Percentiles rank a stretch among this genome's conserved stretches.
Conservation (phyloP, 1,140 invertebrate genomes). For the Hylyphantes graminicola region DNA sequence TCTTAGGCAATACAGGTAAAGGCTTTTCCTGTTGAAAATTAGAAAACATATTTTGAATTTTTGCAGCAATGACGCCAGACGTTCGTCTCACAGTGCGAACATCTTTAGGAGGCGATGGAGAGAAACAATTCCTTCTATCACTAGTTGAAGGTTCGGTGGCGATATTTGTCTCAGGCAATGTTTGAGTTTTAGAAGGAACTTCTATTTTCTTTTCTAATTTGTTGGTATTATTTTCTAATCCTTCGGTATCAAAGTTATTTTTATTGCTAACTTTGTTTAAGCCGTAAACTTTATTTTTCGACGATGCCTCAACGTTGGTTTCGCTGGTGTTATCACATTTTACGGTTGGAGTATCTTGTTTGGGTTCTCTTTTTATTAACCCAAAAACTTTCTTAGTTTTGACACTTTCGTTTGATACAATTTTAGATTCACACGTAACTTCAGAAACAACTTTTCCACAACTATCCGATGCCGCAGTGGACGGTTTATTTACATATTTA, state of each 20-base stretch:
- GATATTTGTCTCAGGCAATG: not conserved
- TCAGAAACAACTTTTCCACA: not conserved
- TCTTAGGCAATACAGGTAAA: not conserved
- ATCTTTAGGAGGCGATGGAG: slow-evolving; percentile 44
- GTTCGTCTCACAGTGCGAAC: slow-evolving; percentile 45
- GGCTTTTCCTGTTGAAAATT: slow-evolving; percentile 42
- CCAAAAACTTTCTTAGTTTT: slow-evolving; percentile 50
- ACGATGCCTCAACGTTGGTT: not conserved
- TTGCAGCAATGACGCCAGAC: slow-evolving; percentile 55
- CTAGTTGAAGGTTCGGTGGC: not conserved
- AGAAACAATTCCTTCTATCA: not conserved
- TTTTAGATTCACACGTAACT: not conserved
- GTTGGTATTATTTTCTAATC: not conserved
- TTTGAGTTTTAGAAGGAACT: not conserved
- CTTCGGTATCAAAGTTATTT: not conserved
- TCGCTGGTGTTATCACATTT: not conserved
- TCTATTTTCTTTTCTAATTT: not conserved
- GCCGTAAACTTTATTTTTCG: slow-evolving; percentile 43
- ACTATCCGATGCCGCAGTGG: too few species aligned
- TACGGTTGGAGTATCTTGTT: not conserved
- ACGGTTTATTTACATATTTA: too few species aligned
- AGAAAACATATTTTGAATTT: slow-evolving; percentile 53
- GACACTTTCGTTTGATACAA: not conserved
- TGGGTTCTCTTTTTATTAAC: slow-evolving; percentile 37
- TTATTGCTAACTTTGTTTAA: slow-evolving; percentile 13